Evolutionary conservation across 1,140 invertebrate genomes (phyloP), one percentile per base, ranked within the genome.

Genomic region (Magallana ariakensis): DNA sequence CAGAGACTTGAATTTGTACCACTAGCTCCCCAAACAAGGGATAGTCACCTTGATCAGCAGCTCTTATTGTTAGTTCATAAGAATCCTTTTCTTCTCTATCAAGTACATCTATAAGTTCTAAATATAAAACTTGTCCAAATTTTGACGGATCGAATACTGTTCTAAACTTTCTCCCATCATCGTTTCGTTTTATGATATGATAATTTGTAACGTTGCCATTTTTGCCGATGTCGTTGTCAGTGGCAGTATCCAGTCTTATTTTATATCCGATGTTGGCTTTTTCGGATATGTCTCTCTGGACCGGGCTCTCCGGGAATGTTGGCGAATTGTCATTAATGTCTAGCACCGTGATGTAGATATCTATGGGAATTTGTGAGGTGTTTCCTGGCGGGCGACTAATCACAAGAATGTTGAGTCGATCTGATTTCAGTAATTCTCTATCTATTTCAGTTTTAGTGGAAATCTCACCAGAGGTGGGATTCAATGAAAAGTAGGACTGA

Each of bases 291-390:
- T 9, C 91, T 88, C 7, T 80, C 80, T 26, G 84, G 80, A 19
- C n/a, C 87, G 80, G 80, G 55, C 54, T 82, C 26, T 84, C 54
- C 0, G 88, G 90, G 94, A 99, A 99, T 11, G 96, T 95, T 0
- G 98, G 98, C 7, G 97, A 96, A 94, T 99, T 99, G 95, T 99
- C 98, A 93, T 99, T 99, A 5, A 97, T 97, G 93, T 99, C 98
- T 1, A 91, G 54, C 22, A 94, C 89, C 15, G 91, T 88, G 1
- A 94, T 87, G n/a, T 86, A 85, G n/a, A 94, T 87, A 80, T 92
- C 91, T 15, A 93, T 91, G 10, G 91, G 91, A 84, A 87, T 75
- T 33, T 86, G 15, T 70, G n/a, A 22, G 82, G 62, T 26, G 86
- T 87, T 46, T 54, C 70, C n/a, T 83, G 58, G 55, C 13, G 60